phyloP scores from a whole-genome alignment of 2,113 vertebrate species.

The Erinaceus europaeus region DNA sequence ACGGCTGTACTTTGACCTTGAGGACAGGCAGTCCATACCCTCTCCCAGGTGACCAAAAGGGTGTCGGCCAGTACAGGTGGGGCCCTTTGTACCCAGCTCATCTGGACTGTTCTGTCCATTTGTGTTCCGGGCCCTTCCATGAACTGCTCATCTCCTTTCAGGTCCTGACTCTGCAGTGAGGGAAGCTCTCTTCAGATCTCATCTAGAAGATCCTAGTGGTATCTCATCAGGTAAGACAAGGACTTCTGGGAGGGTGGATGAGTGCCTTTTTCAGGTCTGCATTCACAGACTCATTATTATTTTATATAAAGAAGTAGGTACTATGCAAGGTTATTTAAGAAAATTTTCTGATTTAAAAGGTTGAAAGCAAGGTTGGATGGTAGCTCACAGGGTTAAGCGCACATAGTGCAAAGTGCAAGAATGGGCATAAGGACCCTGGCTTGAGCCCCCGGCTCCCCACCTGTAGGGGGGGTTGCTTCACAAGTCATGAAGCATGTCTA shows the following conservation, averaged over 20 bases:
- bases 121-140: not conserved
- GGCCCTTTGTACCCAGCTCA: constrained; percentile 39
- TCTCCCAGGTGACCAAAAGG: not conserved
- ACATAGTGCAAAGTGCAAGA: too few species aligned
- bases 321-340: not conserved
- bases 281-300: not conserved
- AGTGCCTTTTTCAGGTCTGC: not conserved
- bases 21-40: not conserved
- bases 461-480: too few species aligned
- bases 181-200: not conserved
- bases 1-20: not conserved
- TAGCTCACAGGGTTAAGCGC: too few species aligned
- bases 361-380: too few species aligned
- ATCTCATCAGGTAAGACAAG: constrained; percentile 47
- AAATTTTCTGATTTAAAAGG: constrained; percentile 12
- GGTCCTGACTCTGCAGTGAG: constrained; percentile 8
- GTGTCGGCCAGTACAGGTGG: constrained; percentile 32
- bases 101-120: not conserved
- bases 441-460: too few species aligned
- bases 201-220: not conserved
- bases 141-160: constrained; percentile 49
- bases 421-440: too few species aligned
- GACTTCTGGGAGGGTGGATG: not conserved
- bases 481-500: too few species aligned
- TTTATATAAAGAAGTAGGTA: not conserved